These are phyloP conservation scores for Pachypeltis micranthus DNA, from an alignment of 1,140 invertebrate species.

Conservation along the genomic window DNA sequence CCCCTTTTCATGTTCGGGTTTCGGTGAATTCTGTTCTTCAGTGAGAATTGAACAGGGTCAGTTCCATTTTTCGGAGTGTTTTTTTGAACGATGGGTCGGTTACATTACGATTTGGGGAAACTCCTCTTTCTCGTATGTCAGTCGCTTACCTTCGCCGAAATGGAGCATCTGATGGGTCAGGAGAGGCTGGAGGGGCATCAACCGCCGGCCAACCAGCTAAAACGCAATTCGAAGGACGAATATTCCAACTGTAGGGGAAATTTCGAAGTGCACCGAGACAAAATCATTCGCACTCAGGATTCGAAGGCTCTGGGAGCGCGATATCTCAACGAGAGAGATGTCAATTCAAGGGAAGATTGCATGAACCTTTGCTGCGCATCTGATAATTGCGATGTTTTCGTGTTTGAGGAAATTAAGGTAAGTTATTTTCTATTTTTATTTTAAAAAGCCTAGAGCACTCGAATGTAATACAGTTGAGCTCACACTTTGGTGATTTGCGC, in stretches of 20 bases:
- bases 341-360: slow-evolving; percentile 67
- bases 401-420: slow-evolving; percentile 79
- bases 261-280: slow-evolving; percentile 74
- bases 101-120: neutral
- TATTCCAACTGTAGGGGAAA: slow-evolving; percentile 42
- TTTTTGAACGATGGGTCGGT: no score
- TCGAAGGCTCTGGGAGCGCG: slow-evolving; percentile 75
- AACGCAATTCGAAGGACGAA: neutral
- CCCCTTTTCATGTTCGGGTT: no score
- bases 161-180: neutral
- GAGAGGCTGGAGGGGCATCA: neutral
- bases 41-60: no score
- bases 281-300: slow-evolving; percentile 82
- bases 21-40: no score
- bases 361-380: slow-evolving; percentile 75
- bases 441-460: no score
- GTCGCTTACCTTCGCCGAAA: neutral
- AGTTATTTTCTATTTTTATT: no score
- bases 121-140: neutral
- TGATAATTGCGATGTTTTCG: slow-evolving; percentile 75
- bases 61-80: no score
- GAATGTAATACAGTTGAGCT: no score
- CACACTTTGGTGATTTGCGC: no score
- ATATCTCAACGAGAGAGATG: slow-evolving; percentile 72
- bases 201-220: neutral